Evolutionary conservation across 2,113 vertebrate species (phyloP).

Genomic region (Emydura subglobosa): DNA sequence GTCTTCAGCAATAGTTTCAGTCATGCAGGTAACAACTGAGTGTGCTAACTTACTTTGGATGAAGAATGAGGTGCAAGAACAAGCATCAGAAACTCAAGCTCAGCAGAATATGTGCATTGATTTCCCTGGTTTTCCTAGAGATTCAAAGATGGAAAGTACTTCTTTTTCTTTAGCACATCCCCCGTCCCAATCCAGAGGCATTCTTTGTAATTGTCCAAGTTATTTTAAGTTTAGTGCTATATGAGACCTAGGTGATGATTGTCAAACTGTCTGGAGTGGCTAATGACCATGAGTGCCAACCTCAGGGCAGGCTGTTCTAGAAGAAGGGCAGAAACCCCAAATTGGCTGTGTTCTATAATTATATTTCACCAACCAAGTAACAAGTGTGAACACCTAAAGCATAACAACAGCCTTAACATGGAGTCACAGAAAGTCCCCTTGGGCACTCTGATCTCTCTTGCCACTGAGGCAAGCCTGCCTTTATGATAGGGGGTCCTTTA

Average conservation of each 20-base stretch:
- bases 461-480: no score
- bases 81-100: not conserved
- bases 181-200: not conserved
- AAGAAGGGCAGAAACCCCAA: not conserved
- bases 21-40: not conserved
- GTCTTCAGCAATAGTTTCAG: not conserved
- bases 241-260: not conserved
- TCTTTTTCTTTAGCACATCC: accelerated
- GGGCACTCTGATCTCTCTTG: no score
- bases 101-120: not conserved
- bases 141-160: not conserved
- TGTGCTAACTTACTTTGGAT: not conserved
- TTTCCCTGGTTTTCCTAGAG: not conserved
- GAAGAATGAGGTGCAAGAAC: not conserved
- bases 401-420: no score
- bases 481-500: no score
- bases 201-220: not conserved
- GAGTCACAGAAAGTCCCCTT: no score
- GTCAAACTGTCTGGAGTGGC: not conserved
- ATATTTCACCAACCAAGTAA: not conserved
- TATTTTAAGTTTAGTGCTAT: not conserved
- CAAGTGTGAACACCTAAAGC: no score
- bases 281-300: not conserved
- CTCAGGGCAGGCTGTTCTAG: not conserved
- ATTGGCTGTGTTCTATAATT: no score